A percentile compares a stretch with the other conserved stretches of the same genome.
Conservation (phyloP, 2,113 vertebrate genomes). For the Andinoacara biseriatus region DNA sequence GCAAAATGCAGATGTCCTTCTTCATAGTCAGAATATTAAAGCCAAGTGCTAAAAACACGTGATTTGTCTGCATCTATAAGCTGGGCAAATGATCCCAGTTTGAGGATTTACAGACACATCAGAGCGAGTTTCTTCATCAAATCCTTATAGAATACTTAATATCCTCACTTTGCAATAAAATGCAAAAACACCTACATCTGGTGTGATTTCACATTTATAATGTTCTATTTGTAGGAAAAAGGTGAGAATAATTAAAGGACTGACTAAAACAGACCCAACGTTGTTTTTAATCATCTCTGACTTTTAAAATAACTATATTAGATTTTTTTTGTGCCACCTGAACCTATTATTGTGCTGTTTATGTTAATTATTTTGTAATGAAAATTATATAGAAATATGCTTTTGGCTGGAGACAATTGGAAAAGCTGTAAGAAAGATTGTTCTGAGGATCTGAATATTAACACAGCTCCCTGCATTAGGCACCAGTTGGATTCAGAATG, state of each 20-base stretch:
- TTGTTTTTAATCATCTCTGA: background rate
- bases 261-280: background rate
- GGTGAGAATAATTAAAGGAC: background rate
- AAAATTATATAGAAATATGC: background rate
- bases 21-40: background rate
- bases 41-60: background rate
- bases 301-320: background rate
- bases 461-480: too few relatives aligned
- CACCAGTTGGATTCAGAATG: too few relatives aligned
- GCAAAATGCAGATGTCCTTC: constrained; percentile 1
- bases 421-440: background rate
- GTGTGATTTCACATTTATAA: background rate
- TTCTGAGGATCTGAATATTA: too few relatives aligned
- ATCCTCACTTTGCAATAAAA: background rate
- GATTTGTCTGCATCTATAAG: background rate
- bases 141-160: background rate
- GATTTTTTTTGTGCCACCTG: background rate
- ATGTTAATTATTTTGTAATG: background rate
- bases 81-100: background rate
- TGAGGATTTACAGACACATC: background rate
- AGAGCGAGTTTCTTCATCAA: background rate
- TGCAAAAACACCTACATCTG: background rate
- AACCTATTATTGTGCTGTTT: background rate
- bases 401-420: background rate
- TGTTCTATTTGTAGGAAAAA: background rate